Conservation (phyloP, 2,113 vertebrate genomes). For the Hiodon tergisus region DNA sequence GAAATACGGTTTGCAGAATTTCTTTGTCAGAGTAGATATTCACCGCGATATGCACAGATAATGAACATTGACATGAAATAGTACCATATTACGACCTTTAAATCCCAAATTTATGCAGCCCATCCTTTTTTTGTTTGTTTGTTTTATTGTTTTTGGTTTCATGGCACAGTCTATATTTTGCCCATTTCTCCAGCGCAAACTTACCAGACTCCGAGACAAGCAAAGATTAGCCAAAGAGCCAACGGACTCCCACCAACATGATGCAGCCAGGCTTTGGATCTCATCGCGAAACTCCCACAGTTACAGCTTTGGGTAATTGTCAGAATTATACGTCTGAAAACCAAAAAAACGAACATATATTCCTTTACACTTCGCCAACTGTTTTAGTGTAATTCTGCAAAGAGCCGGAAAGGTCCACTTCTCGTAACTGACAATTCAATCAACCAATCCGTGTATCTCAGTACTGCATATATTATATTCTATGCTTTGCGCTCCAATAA, state of each 20-base stretch:
- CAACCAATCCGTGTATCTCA: constrained; percentile 12
- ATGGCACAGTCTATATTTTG: neutral
- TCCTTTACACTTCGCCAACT: constrained; percentile 11
- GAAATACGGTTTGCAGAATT: neutral
- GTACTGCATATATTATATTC: constrained; percentile 11
- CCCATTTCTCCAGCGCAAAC: constrained; percentile 5
- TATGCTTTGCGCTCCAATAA: constrained; percentile 1
- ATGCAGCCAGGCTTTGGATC: neutral
- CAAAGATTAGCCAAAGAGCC: constrained; percentile 21
- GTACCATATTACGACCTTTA: neutral
- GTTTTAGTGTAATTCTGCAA: constrained; percentile 17
- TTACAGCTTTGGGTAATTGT: neutral
- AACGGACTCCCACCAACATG: neutral
- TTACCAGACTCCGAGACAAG: constrained; percentile 27
- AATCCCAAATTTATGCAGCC: neutral
- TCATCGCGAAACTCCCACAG: constrained; percentile 6
- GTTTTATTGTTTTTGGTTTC: no score
- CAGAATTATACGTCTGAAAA: constrained; percentile 1
- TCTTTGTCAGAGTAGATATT: no score
- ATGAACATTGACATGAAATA: neutral
- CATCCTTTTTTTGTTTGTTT: neutral
- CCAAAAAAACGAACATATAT: neutral
- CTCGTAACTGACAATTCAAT: constrained; percentile 1
- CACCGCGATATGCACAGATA: neutral
- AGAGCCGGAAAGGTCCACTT: neutral